A percentile compares a stretch with the other conserved stretches of the same genome.
Evolutionary conservation across 2,888 invertebrate genomes (phyloP).

Genomic region (Eristalinus sepulchralis): DNA sequence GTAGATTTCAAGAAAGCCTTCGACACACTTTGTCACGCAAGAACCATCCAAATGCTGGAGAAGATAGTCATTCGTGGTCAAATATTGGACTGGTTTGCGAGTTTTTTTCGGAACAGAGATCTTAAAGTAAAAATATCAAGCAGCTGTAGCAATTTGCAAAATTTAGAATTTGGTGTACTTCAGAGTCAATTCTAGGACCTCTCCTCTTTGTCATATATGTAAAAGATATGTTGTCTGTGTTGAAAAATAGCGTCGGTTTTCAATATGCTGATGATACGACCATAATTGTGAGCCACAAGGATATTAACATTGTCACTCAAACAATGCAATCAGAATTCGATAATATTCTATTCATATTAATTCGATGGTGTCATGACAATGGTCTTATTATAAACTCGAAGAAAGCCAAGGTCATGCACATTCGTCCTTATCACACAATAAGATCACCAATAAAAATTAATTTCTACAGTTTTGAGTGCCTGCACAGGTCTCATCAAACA

Average conservation of each 20-base stretch:
- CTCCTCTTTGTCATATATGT: not conserved
- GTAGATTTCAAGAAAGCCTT: slow-evolving; percentile 1
- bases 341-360: too few species aligned
- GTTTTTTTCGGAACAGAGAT: slow-evolving; percentile 68
- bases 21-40: not conserved
- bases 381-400: too few species aligned
- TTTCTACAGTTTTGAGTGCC: too few species aligned
- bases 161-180: not conserved
- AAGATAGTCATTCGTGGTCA: not conserved
- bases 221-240: not conserved
- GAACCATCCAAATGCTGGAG: not conserved
- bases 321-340: too few species aligned
- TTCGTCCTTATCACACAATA: too few species aligned
- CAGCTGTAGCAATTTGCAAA: not conserved
- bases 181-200: not conserved
- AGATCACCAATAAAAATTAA: too few species aligned
- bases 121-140: slow-evolving; percentile 73
- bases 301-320: too few species aligned
- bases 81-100: not conserved
- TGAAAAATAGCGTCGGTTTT: not conserved
- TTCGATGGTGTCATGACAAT: too few species aligned
- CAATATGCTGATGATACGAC: too few species aligned
- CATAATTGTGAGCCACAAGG: too few species aligned
- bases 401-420: too few species aligned
- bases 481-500: too few species aligned